A percentile compares a stretch with the other conserved stretches of the same genome.
phyloP scores from a whole-genome alignment of 1,140 invertebrate species.

The Drosophila yakuba region DNA sequence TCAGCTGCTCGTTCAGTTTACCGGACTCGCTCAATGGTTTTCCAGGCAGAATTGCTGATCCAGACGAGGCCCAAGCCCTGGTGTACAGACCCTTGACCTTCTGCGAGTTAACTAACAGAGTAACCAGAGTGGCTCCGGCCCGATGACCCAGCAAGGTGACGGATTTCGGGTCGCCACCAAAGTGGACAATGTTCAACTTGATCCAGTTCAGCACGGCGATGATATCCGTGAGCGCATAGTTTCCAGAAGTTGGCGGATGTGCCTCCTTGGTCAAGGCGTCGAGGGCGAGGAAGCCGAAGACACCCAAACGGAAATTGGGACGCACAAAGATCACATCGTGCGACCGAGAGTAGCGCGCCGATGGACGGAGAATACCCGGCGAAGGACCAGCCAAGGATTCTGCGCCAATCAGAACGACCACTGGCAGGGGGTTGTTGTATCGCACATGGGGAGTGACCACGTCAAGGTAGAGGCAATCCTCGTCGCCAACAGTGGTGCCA shows the following conservation, averaged over 20 bases:
- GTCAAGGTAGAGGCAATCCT: slow-evolving; percentile 93
- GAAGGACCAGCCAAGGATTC: slow-evolving; percentile 91
- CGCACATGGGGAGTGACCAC: slow-evolving; percentile 90
- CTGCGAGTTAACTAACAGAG: slow-evolving; percentile 87
- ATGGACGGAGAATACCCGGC: slow-evolving; percentile 88
- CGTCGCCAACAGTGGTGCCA: slow-evolving; percentile 88
- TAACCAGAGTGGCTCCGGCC: slow-evolving; percentile 91
- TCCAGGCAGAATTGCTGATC: slow-evolving; percentile 89
- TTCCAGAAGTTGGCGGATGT: slow-evolving; percentile 92
- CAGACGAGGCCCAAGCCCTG: slow-evolving; percentile 90
- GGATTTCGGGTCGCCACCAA: slow-evolving; percentile 91
- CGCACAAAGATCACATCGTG: slow-evolving; percentile 93
- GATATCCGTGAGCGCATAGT: slow-evolving; percentile 93
- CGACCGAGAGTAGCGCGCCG: slow-evolving; percentile 88
- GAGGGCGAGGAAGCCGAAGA: slow-evolving; percentile 91
- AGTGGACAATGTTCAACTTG: slow-evolving; percentile 91
- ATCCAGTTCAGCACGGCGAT: slow-evolving; percentile 92
- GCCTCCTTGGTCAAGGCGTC: slow-evolving; percentile 89
- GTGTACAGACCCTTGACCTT: slow-evolving; percentile 88
- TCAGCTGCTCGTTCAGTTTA: slow-evolving; percentile 87
- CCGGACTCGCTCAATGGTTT: slow-evolving; percentile 87
- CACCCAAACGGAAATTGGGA: slow-evolving; percentile 91
- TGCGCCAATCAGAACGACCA: slow-evolving; percentile 92
- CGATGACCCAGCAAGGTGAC: slow-evolving; percentile 93
- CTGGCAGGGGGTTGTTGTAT: slow-evolving; percentile 90